These are phyloP conservation scores for Montipora foliosa DNA, from an alignment of 64 coral and sea anemone genomes.

Conservation along the genomic window DNA sequence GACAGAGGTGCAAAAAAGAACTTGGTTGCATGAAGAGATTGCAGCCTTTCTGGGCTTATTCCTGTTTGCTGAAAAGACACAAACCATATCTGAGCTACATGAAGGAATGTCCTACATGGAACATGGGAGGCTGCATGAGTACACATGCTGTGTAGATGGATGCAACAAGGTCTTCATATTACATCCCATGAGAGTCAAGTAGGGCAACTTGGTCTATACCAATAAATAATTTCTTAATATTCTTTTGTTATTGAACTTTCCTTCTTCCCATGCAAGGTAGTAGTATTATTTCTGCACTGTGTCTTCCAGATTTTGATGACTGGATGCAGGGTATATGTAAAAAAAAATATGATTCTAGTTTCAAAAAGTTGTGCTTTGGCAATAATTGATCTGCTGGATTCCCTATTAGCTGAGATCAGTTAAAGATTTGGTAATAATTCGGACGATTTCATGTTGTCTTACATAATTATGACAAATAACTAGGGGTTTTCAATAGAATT, in stretches of 20 bases:
- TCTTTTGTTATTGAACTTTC: background rate
- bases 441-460: background rate
- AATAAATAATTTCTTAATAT: slow-evolving; percentile 5
- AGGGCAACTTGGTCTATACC: slow-evolving; percentile 1
- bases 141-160: too few relatives aligned
- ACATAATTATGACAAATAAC: background rate
- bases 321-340: background rate
- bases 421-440: background rate
- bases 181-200: background rate
- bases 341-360: slow-evolving; percentile 10
- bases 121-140: too few relatives aligned
- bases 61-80: too few relatives aligned
- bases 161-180: too few relatives aligned
- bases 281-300: background rate
- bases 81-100: too few relatives aligned
- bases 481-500: background rate
- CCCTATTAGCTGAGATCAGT: background rate
- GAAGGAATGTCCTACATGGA: too few relatives aligned
- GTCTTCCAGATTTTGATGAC: slow-evolving; percentile 1
- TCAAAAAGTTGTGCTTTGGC: background rate
- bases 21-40: too few relatives aligned
- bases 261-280: background rate
- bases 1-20: too few relatives aligned
- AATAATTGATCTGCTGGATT: slow-evolving; percentile 9
- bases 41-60: too few relatives aligned